Conservation (phyloP, 1,140 invertebrate genomes). For the Caenorhabditis brenneri region DNA sequence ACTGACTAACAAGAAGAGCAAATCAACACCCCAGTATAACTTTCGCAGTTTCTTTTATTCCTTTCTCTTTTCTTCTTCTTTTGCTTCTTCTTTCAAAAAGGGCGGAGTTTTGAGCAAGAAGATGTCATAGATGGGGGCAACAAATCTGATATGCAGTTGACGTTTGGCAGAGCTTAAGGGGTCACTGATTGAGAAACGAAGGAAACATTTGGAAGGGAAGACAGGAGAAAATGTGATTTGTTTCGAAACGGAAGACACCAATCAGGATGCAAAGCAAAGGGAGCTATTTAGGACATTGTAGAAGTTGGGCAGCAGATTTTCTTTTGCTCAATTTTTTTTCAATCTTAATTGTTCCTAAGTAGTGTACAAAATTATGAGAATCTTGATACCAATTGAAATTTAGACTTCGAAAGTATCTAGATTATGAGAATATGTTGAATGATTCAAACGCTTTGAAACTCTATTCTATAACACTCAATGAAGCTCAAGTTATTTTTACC, state of each 20-base stretch:
- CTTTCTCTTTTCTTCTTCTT: slow-evolving; percentile 21
- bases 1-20: slow-evolving; percentile 34
- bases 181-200: slow-evolving; percentile 18
- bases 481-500: too few species aligned
- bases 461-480: too few species aligned
- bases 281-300: neutral
- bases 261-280: neutral
- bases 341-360: too few species aligned
- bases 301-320: too few species aligned
- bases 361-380: neutral
- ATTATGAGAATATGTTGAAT: too few species aligned
- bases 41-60: slow-evolving; percentile 32
- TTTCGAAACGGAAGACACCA: neutral
- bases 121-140: neutral
- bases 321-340: too few species aligned
- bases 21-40: slow-evolving; percentile 36
- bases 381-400: too few species aligned
- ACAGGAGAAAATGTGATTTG: neutral
- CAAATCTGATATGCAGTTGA: slow-evolving; percentile 41
- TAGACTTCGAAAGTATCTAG: too few species aligned
- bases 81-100: neutral
- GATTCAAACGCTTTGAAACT: too few species aligned
- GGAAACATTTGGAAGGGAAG: neutral
- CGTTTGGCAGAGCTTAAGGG: neutral
- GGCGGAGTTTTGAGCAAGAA: neutral